Conservation (phyloP, 2,888 invertebrate genomes). For the Pachliopta kotzebuea region DNA sequence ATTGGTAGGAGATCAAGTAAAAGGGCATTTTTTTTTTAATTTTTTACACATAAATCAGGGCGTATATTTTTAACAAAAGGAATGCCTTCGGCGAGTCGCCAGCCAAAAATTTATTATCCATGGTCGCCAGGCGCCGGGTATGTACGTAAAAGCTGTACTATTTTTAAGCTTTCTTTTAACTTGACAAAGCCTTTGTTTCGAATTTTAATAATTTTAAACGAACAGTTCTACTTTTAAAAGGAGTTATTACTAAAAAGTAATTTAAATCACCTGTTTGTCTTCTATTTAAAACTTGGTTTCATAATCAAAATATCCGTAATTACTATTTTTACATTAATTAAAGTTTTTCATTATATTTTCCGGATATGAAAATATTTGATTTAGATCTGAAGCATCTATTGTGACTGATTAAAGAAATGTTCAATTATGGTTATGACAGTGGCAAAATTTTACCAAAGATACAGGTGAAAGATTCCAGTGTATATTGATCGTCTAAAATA, state of each 20-base stretch:
- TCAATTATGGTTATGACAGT: too few species aligned
- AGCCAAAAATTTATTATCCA: slow-evolving; percentile 28
- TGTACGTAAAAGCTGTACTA: slow-evolving; percentile 22
- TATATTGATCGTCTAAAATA: neutral
- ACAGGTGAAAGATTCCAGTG: neutral
- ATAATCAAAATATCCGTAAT: neutral
- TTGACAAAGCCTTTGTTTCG: slow-evolving; percentile 23
- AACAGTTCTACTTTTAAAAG: neutral
- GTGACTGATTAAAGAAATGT: too few species aligned
- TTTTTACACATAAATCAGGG: slow-evolving; percentile 12
- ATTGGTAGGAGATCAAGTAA: neutral
- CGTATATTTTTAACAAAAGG: slow-evolving; percentile 24
- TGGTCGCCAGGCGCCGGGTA: slow-evolving; percentile 20
- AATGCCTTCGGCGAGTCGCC: slow-evolving; percentile 16
- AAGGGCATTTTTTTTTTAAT: neutral
- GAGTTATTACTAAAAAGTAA: neutral
- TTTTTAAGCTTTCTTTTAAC: slow-evolving; percentile 23
- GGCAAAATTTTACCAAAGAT: too few species aligned
- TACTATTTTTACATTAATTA: too few species aligned
- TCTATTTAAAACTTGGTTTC: neutral
- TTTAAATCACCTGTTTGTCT: neutral
- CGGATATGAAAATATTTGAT: too few species aligned
- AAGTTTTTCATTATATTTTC: too few species aligned
- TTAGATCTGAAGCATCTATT: too few species aligned
- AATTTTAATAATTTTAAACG: slow-evolving; percentile 4